These are phyloP conservation scores for Hephaestus fuliginosus DNA, from an alignment of 2,797 vertebrate species.

Conservation along the genomic window DNA sequence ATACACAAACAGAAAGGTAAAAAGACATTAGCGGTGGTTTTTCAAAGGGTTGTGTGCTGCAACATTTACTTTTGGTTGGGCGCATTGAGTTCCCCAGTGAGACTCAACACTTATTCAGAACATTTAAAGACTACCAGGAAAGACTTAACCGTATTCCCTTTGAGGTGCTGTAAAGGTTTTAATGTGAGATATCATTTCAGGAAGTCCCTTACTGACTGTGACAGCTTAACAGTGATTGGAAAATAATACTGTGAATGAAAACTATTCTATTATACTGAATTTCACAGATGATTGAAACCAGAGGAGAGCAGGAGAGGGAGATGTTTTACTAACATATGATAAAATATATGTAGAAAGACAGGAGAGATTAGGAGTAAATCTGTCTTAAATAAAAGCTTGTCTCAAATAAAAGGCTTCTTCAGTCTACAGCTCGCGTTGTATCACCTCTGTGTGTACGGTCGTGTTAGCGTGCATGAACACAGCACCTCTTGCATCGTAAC, in stretches of 20 bases:
- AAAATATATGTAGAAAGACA: not conserved
- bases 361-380: not conserved
- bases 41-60: not conserved
- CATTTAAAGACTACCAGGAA: not conserved
- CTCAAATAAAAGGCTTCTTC: not conserved
- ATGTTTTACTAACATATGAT: not conserved
- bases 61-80: not conserved
- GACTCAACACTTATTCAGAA: not conserved
- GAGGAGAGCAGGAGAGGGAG: not conserved
- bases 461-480: conserved; percentile 6
- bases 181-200: conserved; percentile 4
- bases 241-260: not conserved
- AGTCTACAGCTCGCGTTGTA: conserved; percentile 3
- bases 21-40: not conserved
- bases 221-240: not conserved
- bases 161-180: not conserved
- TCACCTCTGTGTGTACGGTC: not conserved
- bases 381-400: not conserved
- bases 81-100: not conserved
- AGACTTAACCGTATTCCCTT: not conserved
- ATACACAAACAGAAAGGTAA: not conserved
- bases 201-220: not conserved
- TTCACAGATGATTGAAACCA: not conserved
- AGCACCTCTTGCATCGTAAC: not conserved
- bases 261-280: not conserved